These are phyloP conservation scores for Eunapius fragilis DNA, from an alignment of 37 sponge, comb jelly and placozoan species.

Conservation along the genomic window DNA sequence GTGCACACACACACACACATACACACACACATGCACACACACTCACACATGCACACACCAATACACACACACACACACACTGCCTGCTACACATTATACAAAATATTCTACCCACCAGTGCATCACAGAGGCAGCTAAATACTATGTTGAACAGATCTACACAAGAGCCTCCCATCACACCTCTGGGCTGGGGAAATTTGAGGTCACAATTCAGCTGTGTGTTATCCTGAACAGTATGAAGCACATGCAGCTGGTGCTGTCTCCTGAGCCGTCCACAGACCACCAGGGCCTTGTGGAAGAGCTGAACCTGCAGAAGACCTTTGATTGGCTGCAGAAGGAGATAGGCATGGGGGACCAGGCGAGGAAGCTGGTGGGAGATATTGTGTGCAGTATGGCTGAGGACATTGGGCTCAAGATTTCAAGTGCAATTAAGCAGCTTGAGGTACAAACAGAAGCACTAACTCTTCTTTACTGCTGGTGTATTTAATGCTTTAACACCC, in stretches of 20 bases:
- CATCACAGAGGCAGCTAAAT: background rate
- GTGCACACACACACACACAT: background rate
- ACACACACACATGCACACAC: background rate
- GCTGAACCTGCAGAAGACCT: constrained; percentile 17
- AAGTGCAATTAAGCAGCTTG: background rate
- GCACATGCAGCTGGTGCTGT: constrained; percentile 24
- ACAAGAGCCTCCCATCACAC: background rate
- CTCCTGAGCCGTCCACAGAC: background rate
- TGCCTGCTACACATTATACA: background rate
- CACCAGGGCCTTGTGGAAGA: background rate
- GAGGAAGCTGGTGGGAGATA: constrained; percentile 4
- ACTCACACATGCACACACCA: background rate
- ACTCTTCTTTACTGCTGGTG: background rate
- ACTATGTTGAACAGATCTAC: background rate
- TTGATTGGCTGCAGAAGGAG: constrained; percentile 26
- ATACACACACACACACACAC: background rate
- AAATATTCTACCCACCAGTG: too few relatives aligned
- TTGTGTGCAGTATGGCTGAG: constrained; percentile 31
- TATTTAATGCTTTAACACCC: background rate
- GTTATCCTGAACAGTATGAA: constrained; percentile 51
- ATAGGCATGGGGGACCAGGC: constrained; percentile 1
- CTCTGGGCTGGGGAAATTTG: background rate
- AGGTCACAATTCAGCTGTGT: constrained; percentile 23
- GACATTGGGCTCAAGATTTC: constrained; percentile 44
- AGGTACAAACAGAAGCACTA: background rate